These are phyloP conservation scores for Oceanites oceanicus DNA, from an alignment of 2,113 vertebrate species.

Conservation along the genomic window DNA sequence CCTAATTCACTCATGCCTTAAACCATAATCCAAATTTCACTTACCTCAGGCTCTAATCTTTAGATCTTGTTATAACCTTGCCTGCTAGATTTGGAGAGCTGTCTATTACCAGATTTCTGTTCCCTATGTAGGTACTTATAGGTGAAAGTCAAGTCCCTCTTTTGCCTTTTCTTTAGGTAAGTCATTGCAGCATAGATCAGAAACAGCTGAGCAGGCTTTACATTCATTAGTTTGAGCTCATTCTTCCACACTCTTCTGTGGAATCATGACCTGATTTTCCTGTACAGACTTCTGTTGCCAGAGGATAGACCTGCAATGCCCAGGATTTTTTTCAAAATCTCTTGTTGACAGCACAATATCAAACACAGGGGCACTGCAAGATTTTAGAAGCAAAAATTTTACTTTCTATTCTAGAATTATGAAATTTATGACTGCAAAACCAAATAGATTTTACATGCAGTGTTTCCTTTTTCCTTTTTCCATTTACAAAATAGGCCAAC, in stretches of 20 bases:
- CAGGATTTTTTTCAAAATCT: not conserved
- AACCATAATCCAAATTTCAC: not conserved
- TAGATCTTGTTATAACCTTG: not conserved
- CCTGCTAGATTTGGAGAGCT: not conserved
- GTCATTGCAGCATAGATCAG: not conserved
- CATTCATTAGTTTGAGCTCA: not conserved
- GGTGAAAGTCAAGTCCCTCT: not conserved
- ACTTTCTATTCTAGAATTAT: not conserved
- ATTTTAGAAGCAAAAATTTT: not conserved
- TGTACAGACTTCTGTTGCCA: not conserved
- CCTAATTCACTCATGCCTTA: not conserved
- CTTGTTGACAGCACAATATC: not conserved
- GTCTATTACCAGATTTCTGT: not conserved
- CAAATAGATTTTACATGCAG: not conserved
- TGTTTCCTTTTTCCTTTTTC: not conserved
- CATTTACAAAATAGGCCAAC: not conserved
- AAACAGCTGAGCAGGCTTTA: not conserved
- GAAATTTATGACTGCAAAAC: not conserved
- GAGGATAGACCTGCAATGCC: not conserved
- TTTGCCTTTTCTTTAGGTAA: not conserved
- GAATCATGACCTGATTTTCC: not conserved
- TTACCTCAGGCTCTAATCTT: not conserved
- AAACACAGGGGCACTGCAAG: not conserved
- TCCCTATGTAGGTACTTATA: not conserved
- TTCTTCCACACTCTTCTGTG: not conserved